Percentiles rank a stretch among this genome's conserved stretches.
Evolutionary conservation across 2,113 vertebrate genomes (phyloP).

Genomic region (Thryonomys swinderianus): DNA sequence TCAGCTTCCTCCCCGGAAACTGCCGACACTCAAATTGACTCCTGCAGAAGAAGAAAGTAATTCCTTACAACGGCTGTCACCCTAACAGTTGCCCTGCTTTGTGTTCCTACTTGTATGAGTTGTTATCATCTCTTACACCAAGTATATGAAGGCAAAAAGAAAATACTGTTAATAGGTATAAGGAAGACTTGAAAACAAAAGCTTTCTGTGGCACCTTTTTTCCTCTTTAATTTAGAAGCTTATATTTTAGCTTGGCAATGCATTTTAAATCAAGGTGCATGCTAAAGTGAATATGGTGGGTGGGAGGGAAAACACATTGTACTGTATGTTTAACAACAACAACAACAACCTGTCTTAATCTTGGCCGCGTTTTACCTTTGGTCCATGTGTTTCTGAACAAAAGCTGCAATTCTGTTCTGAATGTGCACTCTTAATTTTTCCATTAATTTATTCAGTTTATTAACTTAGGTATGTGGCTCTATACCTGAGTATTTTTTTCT

Average conservation of each 20-base stretch:
- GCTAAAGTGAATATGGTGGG: constrained; percentile 61
- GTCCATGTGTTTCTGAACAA: constrained; percentile 74
- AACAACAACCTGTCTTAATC: constrained; percentile 60
- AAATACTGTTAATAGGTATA: constrained; percentile 30
- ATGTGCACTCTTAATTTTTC: constrained; percentile 69
- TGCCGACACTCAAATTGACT: constrained; percentile 89
- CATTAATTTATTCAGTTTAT: constrained; percentile 61
- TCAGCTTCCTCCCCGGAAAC: constrained; percentile 93
- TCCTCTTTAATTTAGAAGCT: constrained; percentile 65
- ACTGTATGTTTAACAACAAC: constrained; percentile 40
- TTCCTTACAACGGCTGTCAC: constrained; percentile 88
- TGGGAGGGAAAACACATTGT: neutral
- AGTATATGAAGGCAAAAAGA: constrained; percentile 63
- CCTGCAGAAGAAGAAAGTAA: constrained; percentile 86
- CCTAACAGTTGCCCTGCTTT: constrained; percentile 74
- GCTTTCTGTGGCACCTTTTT: constrained; percentile 22
- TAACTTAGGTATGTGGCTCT: constrained; percentile 53
- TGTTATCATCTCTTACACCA: constrained; percentile 44
- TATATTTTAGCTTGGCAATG: constrained; percentile 71
- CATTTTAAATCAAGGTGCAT: constrained; percentile 70
- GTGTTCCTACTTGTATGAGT: neutral
- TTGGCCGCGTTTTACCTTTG: constrained; percentile 77
- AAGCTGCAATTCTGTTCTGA: constrained; percentile 77
- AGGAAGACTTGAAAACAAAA: constrained; percentile 67
- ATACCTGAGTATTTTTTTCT: constrained; percentile 61